These are phyloP conservation scores for Ondatra zibethicus DNA, from an alignment of 2,113 vertebrate species.

Conservation along the genomic window DNA sequence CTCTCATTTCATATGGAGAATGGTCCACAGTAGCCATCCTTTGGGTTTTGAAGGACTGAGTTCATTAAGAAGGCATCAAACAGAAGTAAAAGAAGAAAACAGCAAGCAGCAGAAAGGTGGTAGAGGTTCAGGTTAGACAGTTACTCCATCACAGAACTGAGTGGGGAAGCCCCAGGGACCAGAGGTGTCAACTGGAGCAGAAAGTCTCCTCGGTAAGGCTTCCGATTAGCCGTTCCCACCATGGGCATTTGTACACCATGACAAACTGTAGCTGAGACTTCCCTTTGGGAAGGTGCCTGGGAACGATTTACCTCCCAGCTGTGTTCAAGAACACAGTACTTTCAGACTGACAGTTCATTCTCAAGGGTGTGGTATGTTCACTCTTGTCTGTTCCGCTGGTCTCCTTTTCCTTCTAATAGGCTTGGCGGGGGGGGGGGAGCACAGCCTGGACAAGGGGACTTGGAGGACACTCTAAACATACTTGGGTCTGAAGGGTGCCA, in stretches of 20 bases:
- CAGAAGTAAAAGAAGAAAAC: not conserved
- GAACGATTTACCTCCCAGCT: not conserved
- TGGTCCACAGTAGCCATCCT: not conserved
- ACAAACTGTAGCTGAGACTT: not conserved
- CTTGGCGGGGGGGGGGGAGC: not conserved
- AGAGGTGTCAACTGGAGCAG: not conserved
- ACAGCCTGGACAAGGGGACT: not conserved
- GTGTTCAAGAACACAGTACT: not conserved
- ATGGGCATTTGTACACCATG: not conserved
- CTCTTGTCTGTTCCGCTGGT: not conserved
- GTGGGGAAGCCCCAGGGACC: not conserved
- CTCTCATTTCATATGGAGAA: too few relatives aligned
- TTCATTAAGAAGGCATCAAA: not conserved
- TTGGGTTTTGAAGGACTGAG: not conserved
- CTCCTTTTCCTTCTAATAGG: not conserved
- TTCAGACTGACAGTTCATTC: not conserved
- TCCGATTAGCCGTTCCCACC: not conserved
- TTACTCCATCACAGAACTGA: not conserved
- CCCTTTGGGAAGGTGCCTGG: not conserved
- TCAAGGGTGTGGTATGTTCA: not conserved
- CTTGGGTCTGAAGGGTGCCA: not conserved
- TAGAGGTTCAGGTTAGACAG: not conserved
- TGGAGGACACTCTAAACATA: not conserved
- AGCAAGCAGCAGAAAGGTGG: not conserved
- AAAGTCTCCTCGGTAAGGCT: not conserved